Evolutionary conservation across 2,888 invertebrate genomes (phyloP), one percentile per base, ranked within the genome.

Genomic region (Isoperla grammatica): DNA sequence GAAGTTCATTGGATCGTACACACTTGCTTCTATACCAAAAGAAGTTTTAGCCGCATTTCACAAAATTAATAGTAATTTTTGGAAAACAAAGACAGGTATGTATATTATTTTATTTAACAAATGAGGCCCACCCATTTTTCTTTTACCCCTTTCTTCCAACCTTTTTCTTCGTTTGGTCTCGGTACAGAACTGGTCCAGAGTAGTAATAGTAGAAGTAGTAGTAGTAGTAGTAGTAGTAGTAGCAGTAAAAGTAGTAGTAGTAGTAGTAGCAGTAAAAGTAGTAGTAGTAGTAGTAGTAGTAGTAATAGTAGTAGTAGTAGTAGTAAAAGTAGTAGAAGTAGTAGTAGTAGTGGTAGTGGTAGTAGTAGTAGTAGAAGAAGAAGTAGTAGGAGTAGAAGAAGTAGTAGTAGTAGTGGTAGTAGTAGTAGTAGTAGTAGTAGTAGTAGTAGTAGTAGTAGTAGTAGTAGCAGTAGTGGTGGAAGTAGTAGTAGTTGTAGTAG

Each of bases 261-360:
- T 50, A 20, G 22, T 50, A 50, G 50, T 19, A n/a, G 50, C 22
- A 22, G 50, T 50, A 22, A 29, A 23, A n/a, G 50, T 50, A n/a
- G 23, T 20, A 50, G 22, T 22, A n/a, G 50, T 23, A 22, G 50
- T 50, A n/a, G 50, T 50, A 20, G 20, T 20, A 22, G 50, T 50
- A 22, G 50, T 20, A n/a, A 22, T 50, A n/a, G 50, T 22, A n/a
- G 50, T 50, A 3, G 50, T 50, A n/a, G 50, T 50, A 22, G 50
- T 50, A n/a, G 50, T 50, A 20, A 29, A 23, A 22, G 50, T 22
- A 22, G 23, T 20, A 22, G 22, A 12, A n/a, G 50, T 50, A n/a
- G 50, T 22, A n/a, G 22, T 22, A 22, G 50, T 50, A 20, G 4
- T 20, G 12, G 50, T 22, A n/a, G 50, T 50, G 22, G 50, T 50